Percentiles rank a stretch among this genome's conserved stretches.
These are phyloP conservation scores for Gastrophryne carolinensis DNA, from an alignment of 2,797 vertebrate genomes.

Conservation along the genomic window DNA sequence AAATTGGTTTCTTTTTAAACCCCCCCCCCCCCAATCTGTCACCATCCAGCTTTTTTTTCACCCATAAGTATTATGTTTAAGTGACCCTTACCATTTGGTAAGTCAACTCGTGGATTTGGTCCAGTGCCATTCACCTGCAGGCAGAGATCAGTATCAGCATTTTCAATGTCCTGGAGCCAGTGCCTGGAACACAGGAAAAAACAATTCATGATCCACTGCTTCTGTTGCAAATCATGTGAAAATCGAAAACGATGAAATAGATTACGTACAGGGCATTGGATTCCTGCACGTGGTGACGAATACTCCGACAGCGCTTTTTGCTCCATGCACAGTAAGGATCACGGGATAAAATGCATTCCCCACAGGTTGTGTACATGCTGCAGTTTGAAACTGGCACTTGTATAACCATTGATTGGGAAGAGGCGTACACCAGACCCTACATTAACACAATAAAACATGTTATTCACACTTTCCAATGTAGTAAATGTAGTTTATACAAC, in stretches of 20 bases:
- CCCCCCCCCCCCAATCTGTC: no score
- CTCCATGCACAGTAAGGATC: slow-evolving; percentile 95
- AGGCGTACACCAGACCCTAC: slow-evolving; percentile 84
- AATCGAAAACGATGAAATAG: background rate
- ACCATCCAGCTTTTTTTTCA: no score
- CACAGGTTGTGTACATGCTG: slow-evolving; percentile 88
- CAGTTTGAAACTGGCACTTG: slow-evolving; percentile 92
- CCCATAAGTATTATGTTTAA: no score
- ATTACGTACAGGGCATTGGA: slow-evolving; percentile 55
- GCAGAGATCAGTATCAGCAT: slow-evolving; percentile 72
- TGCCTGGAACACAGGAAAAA: slow-evolving; percentile 65
- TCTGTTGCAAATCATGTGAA: background rate
- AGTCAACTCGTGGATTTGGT: slow-evolving; percentile 55
- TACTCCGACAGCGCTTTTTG: slow-evolving; percentile 67
- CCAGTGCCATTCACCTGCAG: slow-evolving; percentile 47
- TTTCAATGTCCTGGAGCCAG: slow-evolving; percentile 86
- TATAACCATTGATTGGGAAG: slow-evolving; percentile 79
- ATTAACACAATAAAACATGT: background rate
- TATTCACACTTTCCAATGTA: background rate
- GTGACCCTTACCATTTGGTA: slow-evolving; percentile 61
- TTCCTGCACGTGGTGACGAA: background rate
- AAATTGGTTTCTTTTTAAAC: no score
- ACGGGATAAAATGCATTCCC: slow-evolving; percentile 89
- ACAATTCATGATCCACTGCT: background rate
- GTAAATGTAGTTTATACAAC: no score